phyloP scores from a whole-genome alignment of 2,888 invertebrate species.

The Bugulina stolonifera region DNA sequence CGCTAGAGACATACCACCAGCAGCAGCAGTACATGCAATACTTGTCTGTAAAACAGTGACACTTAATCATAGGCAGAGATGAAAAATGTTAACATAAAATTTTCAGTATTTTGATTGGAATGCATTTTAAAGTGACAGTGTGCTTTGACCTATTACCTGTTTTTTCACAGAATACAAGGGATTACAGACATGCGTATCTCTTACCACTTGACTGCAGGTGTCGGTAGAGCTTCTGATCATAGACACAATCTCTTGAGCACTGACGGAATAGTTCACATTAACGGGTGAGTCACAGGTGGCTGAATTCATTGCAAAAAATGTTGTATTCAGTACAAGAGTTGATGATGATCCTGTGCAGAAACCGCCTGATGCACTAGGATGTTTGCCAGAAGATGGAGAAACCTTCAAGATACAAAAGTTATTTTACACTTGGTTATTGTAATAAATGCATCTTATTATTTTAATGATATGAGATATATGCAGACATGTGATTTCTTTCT shows the following conservation, averaged over 20 bases:
- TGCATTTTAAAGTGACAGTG: too few species aligned
- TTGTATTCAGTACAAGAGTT: background rate
- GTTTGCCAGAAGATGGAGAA: background rate
- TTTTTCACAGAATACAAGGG: too few species aligned
- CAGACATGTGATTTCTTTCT: too few species aligned
- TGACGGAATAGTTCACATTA: background rate
- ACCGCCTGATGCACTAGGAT: background rate
- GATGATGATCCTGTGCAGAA: background rate
- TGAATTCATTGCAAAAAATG: background rate
- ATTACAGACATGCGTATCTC: background rate
- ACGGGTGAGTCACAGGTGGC: background rate
- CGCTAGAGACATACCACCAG: background rate
- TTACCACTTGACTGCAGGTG: conserved; percentile 2
- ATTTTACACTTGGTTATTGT: too few species aligned
- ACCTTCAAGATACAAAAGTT: background rate
- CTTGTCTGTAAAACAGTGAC: background rate
- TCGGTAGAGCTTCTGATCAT: conserved; percentile 2
- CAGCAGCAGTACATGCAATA: background rate
- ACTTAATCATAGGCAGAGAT: too few species aligned
- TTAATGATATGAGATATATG: too few species aligned
- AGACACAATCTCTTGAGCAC: background rate
- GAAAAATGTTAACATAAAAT: too few species aligned
- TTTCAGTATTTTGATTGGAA: too few species aligned
- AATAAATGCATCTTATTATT: too few species aligned
- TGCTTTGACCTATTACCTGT: too few species aligned